These are phyloP conservation scores for Abscondita cerata DNA, from an alignment of 2,888 invertebrate species.

Conservation along the genomic window DNA sequence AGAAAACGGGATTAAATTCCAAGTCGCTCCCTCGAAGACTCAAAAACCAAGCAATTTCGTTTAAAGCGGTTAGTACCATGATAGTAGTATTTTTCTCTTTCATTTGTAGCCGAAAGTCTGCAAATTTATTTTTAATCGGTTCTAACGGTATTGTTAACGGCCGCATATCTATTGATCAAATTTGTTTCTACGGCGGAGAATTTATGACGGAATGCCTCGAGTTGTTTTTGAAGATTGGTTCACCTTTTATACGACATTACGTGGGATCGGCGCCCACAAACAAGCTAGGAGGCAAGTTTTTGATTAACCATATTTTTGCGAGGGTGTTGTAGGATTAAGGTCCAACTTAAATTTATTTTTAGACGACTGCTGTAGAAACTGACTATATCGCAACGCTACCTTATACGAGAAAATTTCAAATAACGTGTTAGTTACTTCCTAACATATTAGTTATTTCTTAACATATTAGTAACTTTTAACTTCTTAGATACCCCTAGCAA, in stretches of 20 bases:
- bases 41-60: slow-evolving; percentile 87
- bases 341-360: too few species aligned
- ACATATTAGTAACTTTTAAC: too few species aligned
- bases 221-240: slow-evolving; percentile 64
- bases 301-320: slow-evolving; percentile 73
- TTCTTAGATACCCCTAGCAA: too few species aligned
- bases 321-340: too few species aligned
- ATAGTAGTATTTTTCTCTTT: slow-evolving; percentile 68
- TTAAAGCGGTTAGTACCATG: slow-evolving; percentile 78
- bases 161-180: slow-evolving; percentile 68
- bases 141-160: slow-evolving; percentile 64
- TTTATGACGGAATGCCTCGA: slow-evolving; percentile 69
- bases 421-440: too few species aligned
- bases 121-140: slow-evolving; percentile 70
- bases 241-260: slow-evolving; percentile 72
- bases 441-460: too few species aligned
- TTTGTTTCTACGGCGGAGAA: slow-evolving; percentile 71
- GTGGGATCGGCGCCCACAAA: slow-evolving; percentile 80
- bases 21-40: slow-evolving; percentile 92
- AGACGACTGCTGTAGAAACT: too few species aligned
- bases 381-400: too few species aligned
- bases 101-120: slow-evolving; percentile 70
- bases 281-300: slow-evolving; percentile 68
- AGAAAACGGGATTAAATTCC: slow-evolving; percentile 86
- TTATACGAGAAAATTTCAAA: too few species aligned